Conservation (phyloP, 2,888 invertebrate species). For the Tuta absoluta region DNA sequence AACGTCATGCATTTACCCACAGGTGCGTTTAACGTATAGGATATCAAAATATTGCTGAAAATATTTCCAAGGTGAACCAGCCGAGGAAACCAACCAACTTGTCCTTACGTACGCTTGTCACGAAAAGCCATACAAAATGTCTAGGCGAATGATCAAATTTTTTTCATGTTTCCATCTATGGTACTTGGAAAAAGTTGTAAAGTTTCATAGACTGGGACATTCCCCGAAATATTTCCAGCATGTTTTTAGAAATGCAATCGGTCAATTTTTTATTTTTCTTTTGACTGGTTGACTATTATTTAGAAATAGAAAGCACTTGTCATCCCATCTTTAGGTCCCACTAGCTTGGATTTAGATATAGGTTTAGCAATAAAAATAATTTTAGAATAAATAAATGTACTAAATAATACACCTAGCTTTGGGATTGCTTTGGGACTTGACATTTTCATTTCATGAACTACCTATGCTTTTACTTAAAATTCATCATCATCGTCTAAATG, state of each 20-base stretch:
- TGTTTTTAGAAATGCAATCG: neutral
- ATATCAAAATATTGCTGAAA: neutral
- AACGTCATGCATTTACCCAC: slow-evolving; percentile 87
- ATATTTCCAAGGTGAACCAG: neutral
- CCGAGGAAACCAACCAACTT: no score
- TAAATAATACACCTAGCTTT: slow-evolving; percentile 38
- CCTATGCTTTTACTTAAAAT: slow-evolving; percentile 45
- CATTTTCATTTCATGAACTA: slow-evolving; percentile 51
- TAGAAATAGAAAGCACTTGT: slow-evolving; percentile 12
- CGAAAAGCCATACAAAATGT: no score
- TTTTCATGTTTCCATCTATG: no score
- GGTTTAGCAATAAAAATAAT: slow-evolving; percentile 22
- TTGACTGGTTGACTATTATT: neutral
- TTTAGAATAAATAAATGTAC: slow-evolving; percentile 38
- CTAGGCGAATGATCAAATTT: no score
- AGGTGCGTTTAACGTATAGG: slow-evolving; percentile 47
- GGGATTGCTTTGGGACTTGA: slow-evolving; percentile 58
- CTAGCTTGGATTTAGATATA: slow-evolving; percentile 35
- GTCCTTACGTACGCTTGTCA: neutral
- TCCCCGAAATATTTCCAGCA: no score
- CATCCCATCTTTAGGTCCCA: slow-evolving; percentile 30
- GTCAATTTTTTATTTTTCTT: neutral
- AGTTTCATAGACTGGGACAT: no score
- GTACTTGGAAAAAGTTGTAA: no score
- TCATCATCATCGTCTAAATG: slow-evolving; percentile 7